A percentile compares a stretch with the other conserved stretches of the same genome.
phyloP scores from a whole-genome alignment of 1,140 invertebrate species.

The Antheraea pernyi region DNA sequence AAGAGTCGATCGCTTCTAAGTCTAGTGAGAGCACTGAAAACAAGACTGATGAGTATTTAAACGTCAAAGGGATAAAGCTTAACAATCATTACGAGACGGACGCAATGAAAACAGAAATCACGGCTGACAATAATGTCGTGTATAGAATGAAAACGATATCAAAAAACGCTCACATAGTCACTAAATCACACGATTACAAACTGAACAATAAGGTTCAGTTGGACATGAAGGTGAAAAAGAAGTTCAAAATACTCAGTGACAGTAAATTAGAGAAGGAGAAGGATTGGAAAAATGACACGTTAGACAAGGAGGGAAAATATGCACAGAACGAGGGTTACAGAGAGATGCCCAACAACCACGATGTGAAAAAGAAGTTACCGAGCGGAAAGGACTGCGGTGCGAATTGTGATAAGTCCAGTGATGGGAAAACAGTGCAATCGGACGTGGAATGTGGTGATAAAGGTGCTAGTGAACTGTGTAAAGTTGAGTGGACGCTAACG shows the following conservation, averaged over 20 bases:
- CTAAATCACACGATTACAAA: constrained; percentile 70
- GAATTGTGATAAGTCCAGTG: constrained; percentile 72
- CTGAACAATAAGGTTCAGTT: constrained; percentile 61
- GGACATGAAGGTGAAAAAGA: constrained; percentile 70
- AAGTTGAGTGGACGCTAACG: constrained; percentile 66
- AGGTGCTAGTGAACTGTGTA: constrained; percentile 69
- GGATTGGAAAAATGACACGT: constrained; percentile 62
- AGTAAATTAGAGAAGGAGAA: constrained; percentile 58
- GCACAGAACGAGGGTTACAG: constrained; percentile 76
- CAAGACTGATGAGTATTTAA: constrained; percentile 72
- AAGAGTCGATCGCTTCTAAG: constrained; percentile 54
- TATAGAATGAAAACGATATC: constrained; percentile 75
- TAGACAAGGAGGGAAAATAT: constrained; percentile 74
- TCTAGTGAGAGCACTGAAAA: constrained; percentile 59
- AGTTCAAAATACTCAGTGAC: constrained; percentile 57
- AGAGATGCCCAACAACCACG: constrained; percentile 68
- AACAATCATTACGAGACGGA: constrained; percentile 63
- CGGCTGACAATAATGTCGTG: constrained; percentile 63
- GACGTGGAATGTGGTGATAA: constrained; percentile 51
- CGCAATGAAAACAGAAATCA: constrained; percentile 53
- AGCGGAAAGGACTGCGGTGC: constrained; percentile 40
- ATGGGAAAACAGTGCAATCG: constrained; percentile 59
- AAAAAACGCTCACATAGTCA: constrained; percentile 74
- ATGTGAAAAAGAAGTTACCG: constrained; percentile 67
- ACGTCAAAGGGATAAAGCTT: constrained; percentile 62